phyloP scores from a whole-genome alignment of 1,140 invertebrate genomes.

The Drosophila mojavensis region DNA sequence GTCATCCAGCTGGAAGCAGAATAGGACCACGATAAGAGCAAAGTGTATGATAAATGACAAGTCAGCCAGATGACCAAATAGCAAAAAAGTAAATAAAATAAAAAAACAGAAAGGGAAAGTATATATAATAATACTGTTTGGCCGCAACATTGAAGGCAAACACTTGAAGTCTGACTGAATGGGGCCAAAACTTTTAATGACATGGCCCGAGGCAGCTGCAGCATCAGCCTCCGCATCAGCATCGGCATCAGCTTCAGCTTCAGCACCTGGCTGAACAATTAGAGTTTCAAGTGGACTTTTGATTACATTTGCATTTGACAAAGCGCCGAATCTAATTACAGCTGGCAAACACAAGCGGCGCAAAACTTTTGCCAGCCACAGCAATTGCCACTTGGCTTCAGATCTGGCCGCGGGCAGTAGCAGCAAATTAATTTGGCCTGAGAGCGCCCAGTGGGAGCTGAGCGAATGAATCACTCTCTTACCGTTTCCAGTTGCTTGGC shows the following conservation, averaged over 20 bases:
- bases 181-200: constrained; percentile 74
- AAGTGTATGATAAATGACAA: constrained; percentile 1
- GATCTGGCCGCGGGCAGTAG: constrained; percentile 5
- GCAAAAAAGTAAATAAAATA: no score
- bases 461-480: constrained; percentile 6
- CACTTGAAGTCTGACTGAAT: constrained; percentile 51
- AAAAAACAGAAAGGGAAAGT: no score
- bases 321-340: constrained; percentile 81
- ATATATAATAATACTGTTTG: constrained; percentile 27
- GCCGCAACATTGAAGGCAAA: constrained; percentile 63
- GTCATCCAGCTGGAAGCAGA: constrained; percentile 88
- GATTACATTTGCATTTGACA: constrained; percentile 83
- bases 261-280: constrained; percentile 77
- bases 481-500: constrained; percentile 96
- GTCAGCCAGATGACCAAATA: constrained; percentile 41
- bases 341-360: constrained; percentile 69
- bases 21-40: constrained; percentile 1
- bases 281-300: constrained; percentile 82
- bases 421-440: constrained; percentile 51
- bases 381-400: constrained; percentile 53
- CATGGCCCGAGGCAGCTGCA: constrained; percentile 33
- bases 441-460: not conserved
- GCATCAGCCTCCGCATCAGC: constrained; percentile 19
- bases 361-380: constrained; percentile 57
- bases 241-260: constrained; percentile 45